A percentile compares a stretch with the other conserved stretches of the same genome.
phyloP scores from a whole-genome alignment of 2,797 vertebrate species.

The Tolypeutes matacus region DNA sequence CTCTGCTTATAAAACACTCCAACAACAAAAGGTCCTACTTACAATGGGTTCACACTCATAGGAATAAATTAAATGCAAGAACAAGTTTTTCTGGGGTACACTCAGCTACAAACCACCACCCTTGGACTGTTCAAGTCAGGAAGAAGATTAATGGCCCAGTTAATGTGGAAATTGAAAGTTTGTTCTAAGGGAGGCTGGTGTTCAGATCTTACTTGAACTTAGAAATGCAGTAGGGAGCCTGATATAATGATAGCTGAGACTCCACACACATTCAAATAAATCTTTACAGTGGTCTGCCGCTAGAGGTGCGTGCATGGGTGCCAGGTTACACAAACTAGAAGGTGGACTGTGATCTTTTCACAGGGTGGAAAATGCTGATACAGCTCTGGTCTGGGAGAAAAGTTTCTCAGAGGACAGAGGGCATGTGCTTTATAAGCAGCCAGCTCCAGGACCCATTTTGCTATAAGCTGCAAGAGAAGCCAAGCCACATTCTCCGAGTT shows the following conservation, averaged over 20 bases:
- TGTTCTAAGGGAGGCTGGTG: not conserved
- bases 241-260: not conserved
- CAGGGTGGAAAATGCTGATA: not conserved
- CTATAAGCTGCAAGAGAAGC: too few relatives aligned
- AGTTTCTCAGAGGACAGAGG: not conserved
- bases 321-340: not conserved
- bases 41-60: too few relatives aligned
- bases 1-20: too few relatives aligned
- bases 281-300: not conserved
- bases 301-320: accelerated
- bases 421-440: not conserved
- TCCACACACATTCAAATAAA: not conserved
- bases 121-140: too few relatives aligned
- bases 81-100: too few relatives aligned
- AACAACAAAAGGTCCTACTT: too few relatives aligned
- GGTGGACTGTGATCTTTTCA: not conserved
- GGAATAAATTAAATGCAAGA: too few relatives aligned
- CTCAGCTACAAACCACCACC: too few relatives aligned
- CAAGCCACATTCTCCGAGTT: too few relatives aligned
- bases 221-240: not conserved
- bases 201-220: not conserved
- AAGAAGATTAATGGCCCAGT: not conserved
- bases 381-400: not conserved
- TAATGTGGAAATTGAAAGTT: constrained; percentile 23
- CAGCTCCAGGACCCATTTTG: too few relatives aligned